Percentiles rank a stretch among this genome's conserved stretches.
These are phyloP conservation scores for Lycocerus yunnanus DNA, from an alignment of 2,888 invertebrate genomes.

Conservation along the genomic window DNA sequence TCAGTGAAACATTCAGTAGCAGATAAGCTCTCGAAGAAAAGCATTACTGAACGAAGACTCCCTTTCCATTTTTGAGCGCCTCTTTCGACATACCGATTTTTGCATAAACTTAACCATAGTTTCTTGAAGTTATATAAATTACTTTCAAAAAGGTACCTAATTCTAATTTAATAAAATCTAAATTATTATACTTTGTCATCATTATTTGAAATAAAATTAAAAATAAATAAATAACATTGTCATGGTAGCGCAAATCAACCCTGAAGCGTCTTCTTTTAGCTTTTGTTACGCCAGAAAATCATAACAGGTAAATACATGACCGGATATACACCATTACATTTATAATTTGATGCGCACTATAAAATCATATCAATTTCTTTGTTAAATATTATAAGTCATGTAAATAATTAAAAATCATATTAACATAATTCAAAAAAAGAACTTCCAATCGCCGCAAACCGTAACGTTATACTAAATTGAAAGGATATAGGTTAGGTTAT, in stretches of 20 bases:
- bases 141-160: background rate
- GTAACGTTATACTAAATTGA: background rate
- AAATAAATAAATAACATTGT: constrained; percentile 16
- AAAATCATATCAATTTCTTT: constrained; percentile 23
- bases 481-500: background rate
- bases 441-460: background rate
- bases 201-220: constrained; percentile 1
- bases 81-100: too few species aligned
- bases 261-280: constrained; percentile 32
- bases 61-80: too few species aligned
- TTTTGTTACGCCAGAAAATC: constrained; percentile 30
- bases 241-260: constrained; percentile 32
- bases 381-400: constrained; percentile 12
- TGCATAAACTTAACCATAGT: too few species aligned
- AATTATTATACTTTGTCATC: background rate
- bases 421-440: background rate
- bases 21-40: too few species aligned
- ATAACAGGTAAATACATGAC: constrained; percentile 32
- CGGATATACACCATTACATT: constrained; percentile 30
- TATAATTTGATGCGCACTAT: constrained; percentile 20
- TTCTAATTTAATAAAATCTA: background rate
- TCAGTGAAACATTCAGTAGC: too few species aligned
- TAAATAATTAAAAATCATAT: constrained; percentile 16
- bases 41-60: too few species aligned
- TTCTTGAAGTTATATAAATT: background rate